Conservation (phyloP, 2,888 invertebrate species). For the Epinotia brunnichana region DNA sequence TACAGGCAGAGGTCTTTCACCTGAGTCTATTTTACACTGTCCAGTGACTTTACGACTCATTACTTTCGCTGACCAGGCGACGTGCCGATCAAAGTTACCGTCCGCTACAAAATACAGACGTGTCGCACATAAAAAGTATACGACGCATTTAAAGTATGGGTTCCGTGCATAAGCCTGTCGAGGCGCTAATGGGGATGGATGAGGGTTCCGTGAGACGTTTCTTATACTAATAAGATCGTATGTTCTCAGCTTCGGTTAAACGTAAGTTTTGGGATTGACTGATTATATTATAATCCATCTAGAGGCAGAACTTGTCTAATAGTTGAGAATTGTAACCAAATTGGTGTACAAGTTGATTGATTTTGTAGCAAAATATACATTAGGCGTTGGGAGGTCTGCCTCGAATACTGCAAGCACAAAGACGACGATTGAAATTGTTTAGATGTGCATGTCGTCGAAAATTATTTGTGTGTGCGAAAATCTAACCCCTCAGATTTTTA, state of each 20-base stretch:
- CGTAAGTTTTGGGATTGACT: constrained; percentile 1
- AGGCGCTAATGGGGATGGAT: constrained; percentile 21
- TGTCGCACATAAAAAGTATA: constrained; percentile 42
- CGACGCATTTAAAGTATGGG: constrained; percentile 40
- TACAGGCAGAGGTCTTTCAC: constrained; percentile 56
- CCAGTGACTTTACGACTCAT: constrained; percentile 77
- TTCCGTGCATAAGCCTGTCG: constrained; percentile 36
- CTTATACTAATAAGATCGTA: constrained; percentile 22
- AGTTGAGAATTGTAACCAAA: not conserved
- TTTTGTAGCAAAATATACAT: not conserved
- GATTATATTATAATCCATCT: not conserved
- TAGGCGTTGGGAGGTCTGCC: no score
- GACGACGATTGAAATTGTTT: no score
- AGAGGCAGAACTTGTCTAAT: not conserved
- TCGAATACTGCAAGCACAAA: not conserved
- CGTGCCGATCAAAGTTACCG: constrained; percentile 63
- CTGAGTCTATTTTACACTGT: constrained; percentile 68
- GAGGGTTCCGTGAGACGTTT: constrained; percentile 29
- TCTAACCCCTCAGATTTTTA: no score
- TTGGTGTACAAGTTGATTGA: not conserved
- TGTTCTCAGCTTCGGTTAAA: constrained; percentile 14
- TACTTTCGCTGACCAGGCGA: constrained; percentile 76
- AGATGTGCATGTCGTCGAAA: no score
- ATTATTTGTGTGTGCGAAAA: no score
- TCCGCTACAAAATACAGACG: constrained; percentile 40